Evolutionary conservation across 2,797 vertebrate species (phyloP).

Genomic region (Rhinichthys osculus): DNA sequence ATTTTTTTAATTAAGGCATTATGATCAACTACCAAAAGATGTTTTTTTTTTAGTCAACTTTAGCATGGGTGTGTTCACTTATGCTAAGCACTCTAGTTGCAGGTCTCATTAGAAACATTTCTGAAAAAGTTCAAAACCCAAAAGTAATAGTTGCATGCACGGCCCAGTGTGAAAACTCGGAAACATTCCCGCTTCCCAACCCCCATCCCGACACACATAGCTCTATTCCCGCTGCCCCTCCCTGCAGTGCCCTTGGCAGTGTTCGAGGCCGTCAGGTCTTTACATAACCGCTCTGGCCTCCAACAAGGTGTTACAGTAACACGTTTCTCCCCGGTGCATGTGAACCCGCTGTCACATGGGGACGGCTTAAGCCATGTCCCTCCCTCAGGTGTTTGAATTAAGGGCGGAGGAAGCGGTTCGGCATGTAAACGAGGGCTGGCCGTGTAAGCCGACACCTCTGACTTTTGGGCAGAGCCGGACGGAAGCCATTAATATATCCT

Average conservation of each 20-base stretch:
- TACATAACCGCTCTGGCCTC: conserved; percentile 68
- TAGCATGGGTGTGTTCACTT: no score
- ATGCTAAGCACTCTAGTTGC: background rate
- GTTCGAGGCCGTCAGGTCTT: conserved; percentile 47
- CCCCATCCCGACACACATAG: background rate
- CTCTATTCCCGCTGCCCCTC: conserved; percentile 23
- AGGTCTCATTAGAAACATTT: background rate
- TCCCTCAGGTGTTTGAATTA: conserved; percentile 54
- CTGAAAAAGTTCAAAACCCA: background rate
- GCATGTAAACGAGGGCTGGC: conserved; percentile 28
- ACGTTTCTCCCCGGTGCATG: conserved; percentile 75
- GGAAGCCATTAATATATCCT: conserved; percentile 56
- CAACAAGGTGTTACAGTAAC: conserved; percentile 79
- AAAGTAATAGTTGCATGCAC: background rate
- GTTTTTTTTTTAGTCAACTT: no score
- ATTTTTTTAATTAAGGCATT: no score
- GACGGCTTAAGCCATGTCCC: conserved; percentile 36
- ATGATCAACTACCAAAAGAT: no score
- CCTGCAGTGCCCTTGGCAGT: conserved; percentile 29
- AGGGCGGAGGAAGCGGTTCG: conserved; percentile 33
- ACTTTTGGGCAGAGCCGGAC: conserved; percentile 59
- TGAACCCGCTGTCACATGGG: conserved; percentile 79
- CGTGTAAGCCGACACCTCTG: conserved; percentile 41
- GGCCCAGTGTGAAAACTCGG: background rate
- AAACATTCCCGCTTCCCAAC: conserved; percentile 20